Evolutionary conservation across 2,113 vertebrate species (phyloP).

Genomic region (Hemiscyllium ocellatum): DNA sequence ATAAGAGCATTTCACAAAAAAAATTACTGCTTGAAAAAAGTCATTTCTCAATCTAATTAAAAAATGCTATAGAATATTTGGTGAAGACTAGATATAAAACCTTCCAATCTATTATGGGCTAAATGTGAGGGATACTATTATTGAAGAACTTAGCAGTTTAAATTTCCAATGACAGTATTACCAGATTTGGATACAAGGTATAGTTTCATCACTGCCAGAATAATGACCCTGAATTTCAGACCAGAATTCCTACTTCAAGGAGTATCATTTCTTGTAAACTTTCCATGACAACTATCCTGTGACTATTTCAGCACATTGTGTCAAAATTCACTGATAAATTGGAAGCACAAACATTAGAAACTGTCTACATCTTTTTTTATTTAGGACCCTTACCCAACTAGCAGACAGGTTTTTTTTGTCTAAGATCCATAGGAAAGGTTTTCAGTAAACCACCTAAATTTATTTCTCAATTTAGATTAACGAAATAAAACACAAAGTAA

Average conservation of each 20-base stretch:
- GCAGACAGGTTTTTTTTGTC: background rate
- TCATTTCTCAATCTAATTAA: no score
- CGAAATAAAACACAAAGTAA: background rate
- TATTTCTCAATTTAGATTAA: background rate
- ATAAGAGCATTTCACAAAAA: background rate
- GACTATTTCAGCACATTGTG: background rate
- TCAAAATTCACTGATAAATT: background rate
- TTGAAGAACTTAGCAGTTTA: background rate
- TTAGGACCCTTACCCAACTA: background rate
- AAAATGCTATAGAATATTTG: no score
- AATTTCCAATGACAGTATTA: background rate
- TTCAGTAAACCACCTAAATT: background rate
- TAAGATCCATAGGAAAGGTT: background rate
- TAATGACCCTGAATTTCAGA: background rate
- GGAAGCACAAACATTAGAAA: background rate
- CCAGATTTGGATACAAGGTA: background rate
- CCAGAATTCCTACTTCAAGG: background rate
- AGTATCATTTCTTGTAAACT: background rate
- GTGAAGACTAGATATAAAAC: background rate
- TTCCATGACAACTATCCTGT: background rate
- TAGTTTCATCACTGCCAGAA: background rate
- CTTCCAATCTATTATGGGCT: background rate
- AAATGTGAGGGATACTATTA: background rate
- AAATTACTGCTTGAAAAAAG: background rate
- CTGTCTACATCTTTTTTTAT: background rate